Conservation (phyloP, 2,113 vertebrate species). For the Bubo blakistoni region DNA sequence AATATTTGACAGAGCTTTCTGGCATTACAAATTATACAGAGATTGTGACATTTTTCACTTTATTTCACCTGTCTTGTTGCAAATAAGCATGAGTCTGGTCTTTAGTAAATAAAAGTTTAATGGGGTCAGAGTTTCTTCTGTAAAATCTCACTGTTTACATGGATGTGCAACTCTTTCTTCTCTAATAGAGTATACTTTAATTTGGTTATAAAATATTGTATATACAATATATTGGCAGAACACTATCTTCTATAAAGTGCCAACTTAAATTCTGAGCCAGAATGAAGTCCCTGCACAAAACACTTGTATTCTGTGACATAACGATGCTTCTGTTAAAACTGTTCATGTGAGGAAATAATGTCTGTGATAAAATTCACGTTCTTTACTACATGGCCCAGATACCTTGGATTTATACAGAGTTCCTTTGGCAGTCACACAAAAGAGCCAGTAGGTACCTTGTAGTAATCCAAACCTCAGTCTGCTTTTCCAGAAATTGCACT, state of each 20-base stretch:
- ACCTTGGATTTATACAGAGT: not conserved
- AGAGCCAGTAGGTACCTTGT: not conserved
- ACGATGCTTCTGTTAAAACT: not conserved
- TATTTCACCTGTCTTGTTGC: not conserved
- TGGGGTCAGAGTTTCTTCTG: not conserved
- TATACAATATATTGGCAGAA: not conserved
- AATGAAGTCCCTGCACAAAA: not conserved
- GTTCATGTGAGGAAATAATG: slow-evolving; percentile 3
- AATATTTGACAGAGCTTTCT: not conserved
- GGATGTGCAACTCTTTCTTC: not conserved
- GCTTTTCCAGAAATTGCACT: slow-evolving; percentile 27
- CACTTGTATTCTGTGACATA: slow-evolving; percentile 19
- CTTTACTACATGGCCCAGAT: not conserved
- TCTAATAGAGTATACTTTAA: not conserved
- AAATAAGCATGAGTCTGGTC: not conserved
- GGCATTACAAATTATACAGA: not conserved
- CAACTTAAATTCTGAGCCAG: not conserved
- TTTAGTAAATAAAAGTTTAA: not conserved
- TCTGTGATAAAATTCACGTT: not conserved
- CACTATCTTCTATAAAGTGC: not conserved
- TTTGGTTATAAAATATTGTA: not conserved
- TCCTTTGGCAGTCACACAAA: slow-evolving; percentile 18
- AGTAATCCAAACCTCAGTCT: slow-evolving; percentile 26
- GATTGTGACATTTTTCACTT: not conserved
- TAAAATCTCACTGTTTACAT: not conserved